These are phyloP conservation scores for Zosterops pallidus DNA, from an alignment of 2,113 vertebrate genomes.

Conservation along the genomic window DNA sequence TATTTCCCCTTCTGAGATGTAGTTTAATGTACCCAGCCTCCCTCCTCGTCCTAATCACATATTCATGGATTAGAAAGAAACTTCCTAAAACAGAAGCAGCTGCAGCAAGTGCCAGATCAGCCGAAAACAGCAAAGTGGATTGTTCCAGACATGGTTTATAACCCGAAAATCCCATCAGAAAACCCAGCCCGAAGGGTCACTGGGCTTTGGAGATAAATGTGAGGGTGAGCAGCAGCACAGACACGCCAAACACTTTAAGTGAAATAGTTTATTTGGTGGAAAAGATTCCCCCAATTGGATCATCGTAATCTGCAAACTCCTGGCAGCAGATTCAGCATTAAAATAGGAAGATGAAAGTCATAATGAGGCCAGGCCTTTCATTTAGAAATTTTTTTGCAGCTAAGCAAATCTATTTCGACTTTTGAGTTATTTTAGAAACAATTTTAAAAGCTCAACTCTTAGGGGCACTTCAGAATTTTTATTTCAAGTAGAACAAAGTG, in stretches of 20 bases:
- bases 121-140: not conserved
- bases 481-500: not conserved
- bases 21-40: not conserved
- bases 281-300: not conserved
- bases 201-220: not conserved
- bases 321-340: not conserved
- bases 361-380: not conserved
- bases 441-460: not conserved
- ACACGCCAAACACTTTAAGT: not conserved
- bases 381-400: not conserved
- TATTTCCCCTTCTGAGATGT: not conserved
- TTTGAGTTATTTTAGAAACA: not conserved
- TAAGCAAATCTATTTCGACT: not conserved
- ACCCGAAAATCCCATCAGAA: not conserved
- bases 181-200: not conserved
- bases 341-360: not conserved
- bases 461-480: not conserved
- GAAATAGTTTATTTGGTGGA: not conserved
- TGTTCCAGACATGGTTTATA: not conserved
- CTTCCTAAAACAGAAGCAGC: slow-evolving; percentile 4
- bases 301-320: not conserved
- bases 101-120: not conserved
- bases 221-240: not conserved
- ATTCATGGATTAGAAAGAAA: not conserved
- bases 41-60: not conserved